Evolutionary conservation across 1,140 invertebrate genomes (phyloP).

Genomic region (Trinorchestia longiramus): DNA sequence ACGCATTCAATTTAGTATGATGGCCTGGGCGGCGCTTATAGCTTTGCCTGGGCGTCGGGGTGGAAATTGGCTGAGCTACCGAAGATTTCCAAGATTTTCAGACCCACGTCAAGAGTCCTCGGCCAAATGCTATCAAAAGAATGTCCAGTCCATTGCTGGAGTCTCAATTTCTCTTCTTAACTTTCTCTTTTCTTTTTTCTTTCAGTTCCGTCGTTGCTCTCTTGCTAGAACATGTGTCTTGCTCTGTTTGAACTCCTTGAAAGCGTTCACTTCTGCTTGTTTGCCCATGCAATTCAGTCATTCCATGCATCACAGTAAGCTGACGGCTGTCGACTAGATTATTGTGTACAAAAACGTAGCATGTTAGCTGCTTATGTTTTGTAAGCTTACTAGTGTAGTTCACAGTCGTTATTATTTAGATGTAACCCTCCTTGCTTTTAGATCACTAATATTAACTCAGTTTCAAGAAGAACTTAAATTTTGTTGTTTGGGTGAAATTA

Average conservation of each 20-base stretch:
- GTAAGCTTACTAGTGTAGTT: too few species aligned
- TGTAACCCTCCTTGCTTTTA: too few species aligned
- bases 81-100: conserved; percentile 18
- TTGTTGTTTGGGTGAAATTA: too few species aligned
- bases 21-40: conserved; percentile 7
- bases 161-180: neutral
- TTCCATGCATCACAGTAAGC: neutral
- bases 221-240: neutral
- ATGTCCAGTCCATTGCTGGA: neutral
- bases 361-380: neutral
- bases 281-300: neutral
- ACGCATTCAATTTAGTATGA: conserved; percentile 54
- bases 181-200: neutral
- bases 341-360: neutral
- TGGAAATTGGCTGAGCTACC: conserved; percentile 42
- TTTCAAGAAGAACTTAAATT: too few species aligned
- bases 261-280: neutral
- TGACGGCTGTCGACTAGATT: neutral
- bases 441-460: too few species aligned
- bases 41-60: conserved; percentile 29
- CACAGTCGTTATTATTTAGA: too few species aligned
- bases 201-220: neutral
- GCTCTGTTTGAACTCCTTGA: neutral
- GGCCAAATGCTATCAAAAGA: conserved; percentile 4
- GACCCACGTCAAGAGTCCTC: neutral